Conservation (phyloP, 2,797 vertebrate genomes). For the Micromesistius poutassou region DNA sequence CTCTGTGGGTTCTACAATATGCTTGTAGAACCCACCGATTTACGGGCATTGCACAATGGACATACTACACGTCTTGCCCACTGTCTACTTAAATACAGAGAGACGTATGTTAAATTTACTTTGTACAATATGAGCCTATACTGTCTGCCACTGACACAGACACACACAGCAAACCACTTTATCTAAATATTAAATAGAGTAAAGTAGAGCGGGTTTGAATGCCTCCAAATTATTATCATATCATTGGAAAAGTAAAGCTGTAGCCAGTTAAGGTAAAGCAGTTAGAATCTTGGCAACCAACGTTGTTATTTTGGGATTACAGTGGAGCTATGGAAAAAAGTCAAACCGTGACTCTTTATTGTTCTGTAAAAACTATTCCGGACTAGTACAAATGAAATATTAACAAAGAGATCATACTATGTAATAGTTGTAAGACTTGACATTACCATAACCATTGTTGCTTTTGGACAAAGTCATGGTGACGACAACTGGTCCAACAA, state of each 20-base stretch:
- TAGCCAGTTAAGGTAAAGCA: no score
- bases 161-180: neutral
- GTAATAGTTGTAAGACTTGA: neutral
- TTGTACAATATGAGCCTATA: neutral
- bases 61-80: no score
- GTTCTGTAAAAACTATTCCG: neutral
- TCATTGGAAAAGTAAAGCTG: neutral
- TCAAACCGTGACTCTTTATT: neutral
- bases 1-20: no score
- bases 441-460: neutral
- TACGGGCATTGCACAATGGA: no score
- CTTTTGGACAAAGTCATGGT: neutral
- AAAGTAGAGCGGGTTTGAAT: neutral
- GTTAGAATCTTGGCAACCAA: neutral
- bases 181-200: no score
- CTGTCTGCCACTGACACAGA: neutral
- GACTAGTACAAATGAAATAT: neutral
- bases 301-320: neutral
- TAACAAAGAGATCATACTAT: neutral
- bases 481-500: neutral
- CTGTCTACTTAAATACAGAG: no score
- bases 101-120: neutral
- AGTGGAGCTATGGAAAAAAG: neutral
- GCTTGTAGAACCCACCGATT: no score
- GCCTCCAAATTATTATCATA: neutral